Percentiles rank a stretch among this genome's conserved stretches.
Evolutionary conservation across 2,888 invertebrate species (phyloP).

Genomic region (Steromphala cineraria): DNA sequence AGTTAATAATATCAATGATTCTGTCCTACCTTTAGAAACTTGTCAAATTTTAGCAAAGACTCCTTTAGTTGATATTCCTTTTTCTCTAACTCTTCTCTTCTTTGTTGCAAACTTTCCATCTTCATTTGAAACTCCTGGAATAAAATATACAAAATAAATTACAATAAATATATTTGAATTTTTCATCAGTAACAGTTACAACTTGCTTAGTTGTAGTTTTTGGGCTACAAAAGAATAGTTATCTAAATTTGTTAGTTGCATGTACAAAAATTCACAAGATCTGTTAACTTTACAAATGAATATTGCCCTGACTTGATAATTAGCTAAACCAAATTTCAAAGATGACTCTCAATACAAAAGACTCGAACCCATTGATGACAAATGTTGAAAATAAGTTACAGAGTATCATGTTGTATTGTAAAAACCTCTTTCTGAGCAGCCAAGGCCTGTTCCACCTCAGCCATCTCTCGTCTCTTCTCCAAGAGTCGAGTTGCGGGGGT

Average conservation of each 20-base stretch:
- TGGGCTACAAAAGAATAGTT: too few relatives aligned
- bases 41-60: conserved; percentile 75
- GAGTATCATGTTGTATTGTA: background rate
- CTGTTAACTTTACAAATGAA: too few relatives aligned
- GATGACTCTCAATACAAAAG: background rate
- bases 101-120: conserved; percentile 75
- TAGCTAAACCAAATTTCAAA: too few relatives aligned
- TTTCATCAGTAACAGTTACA: too few relatives aligned
- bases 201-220: too few relatives aligned
- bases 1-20: too few relatives aligned
- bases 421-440: conserved; percentile 75
- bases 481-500: conserved; percentile 75
- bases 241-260: too few relatives aligned
- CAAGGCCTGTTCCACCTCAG: conserved; percentile 75
- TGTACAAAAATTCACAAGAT: too few relatives aligned
- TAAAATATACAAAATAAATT: background rate
- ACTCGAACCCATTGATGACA: background rate
- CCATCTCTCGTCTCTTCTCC: conserved; percentile 75
- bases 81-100: conserved; percentile 74
- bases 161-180: too few relatives aligned
- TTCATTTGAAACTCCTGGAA: conserved; percentile 76
- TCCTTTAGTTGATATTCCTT: conserved; percentile 75
- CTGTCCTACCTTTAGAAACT: conserved; percentile 73
- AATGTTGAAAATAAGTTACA: too few relatives aligned
- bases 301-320: too few relatives aligned